phyloP scores from a whole-genome alignment of 1,140 invertebrate species.

The Drosophila paulistorum region DNA sequence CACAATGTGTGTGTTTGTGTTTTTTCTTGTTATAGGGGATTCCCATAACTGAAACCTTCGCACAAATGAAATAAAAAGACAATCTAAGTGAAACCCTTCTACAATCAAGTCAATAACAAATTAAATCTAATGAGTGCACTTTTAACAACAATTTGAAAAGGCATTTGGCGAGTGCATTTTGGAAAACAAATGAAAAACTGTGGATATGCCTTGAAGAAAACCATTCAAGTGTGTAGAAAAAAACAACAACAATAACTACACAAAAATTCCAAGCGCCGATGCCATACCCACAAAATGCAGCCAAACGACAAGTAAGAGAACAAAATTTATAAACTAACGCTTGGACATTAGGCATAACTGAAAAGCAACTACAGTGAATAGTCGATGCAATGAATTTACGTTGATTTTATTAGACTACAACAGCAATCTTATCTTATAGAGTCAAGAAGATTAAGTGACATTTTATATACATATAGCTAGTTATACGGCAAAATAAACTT shows the following conservation, averaged over 20 bases:
- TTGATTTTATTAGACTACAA: too few species aligned
- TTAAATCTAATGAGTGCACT: constrained; percentile 73
- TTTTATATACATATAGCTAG: too few species aligned
- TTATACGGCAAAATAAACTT: too few species aligned
- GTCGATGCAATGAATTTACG: background rate
- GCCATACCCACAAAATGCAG: constrained; percentile 19
- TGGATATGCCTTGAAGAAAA: constrained; percentile 74
- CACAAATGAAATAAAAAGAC: background rate
- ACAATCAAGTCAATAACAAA: constrained; percentile 34
- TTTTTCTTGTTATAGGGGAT: background rate
- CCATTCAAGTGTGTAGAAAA: constrained; percentile 71
- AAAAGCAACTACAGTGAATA: constrained; percentile 35
- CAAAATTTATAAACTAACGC: constrained; percentile 61
- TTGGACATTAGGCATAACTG: constrained; percentile 62
- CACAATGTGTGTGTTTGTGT: too few species aligned
- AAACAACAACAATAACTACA: constrained; percentile 17
- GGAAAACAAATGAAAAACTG: constrained; percentile 60
- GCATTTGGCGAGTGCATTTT: constrained; percentile 58
- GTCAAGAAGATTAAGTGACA: too few species aligned
- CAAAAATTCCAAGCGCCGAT: constrained; percentile 7
- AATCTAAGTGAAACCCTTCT: constrained; percentile 8
- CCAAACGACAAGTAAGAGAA: constrained; percentile 22
- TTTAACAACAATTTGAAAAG: constrained; percentile 46
- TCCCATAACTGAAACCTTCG: constrained; percentile 1
- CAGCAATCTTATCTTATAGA: too few species aligned